Evolutionary conservation across 2,888 invertebrate genomes (phyloP), one percentile per base, ranked within the genome.

Genomic region (Drosophila antonietae): DNA sequence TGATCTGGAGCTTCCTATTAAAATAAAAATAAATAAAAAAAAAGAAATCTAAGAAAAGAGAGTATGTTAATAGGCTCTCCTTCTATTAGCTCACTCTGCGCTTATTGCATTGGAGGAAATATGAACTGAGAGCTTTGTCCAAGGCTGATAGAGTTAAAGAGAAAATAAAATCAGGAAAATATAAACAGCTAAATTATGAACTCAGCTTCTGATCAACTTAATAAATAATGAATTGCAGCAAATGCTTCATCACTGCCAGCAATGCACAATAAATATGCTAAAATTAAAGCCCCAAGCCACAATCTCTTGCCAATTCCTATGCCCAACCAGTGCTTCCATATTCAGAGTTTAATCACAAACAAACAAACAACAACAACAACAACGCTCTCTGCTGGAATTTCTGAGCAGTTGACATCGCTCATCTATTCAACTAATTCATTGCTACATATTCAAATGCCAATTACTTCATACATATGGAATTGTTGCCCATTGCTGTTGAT

Each of bases 361-460:
- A 31, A 51, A 51, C 23, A 23, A 20, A 20, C 20, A 20, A 20
- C 49, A 33, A 51, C 49, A 14, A 51, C 18, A 51, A 51, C 33
- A 35, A 35, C 33, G 2, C 3, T 14, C 2, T 14, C 33, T 35
- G 51, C 12, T 9, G 12, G 31, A 51, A 51, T 18, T 51, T 51
- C 18, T 9, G 52, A 53, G 52, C 23, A 9, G 23, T 23, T 35
- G 41, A 33, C 28, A 23, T 31, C 10, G n/a, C n/a, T 49, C n/a
- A 31, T 49, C 49, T 49, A 49, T 49, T 47, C 31, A 51, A 18
- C 15, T 10, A 28, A 20, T 41, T 37, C 35, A 49, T 71, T 63
- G 41, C 66, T 75, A 66, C 73, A 81, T 53, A 69, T 53, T 39
- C 28, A 35, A 33, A 46, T 43, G 44, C 35, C 35, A 67, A 23